Conservation (phyloP, 2,113 vertebrate genomes). For the Entomyzon cyanotis region DNA sequence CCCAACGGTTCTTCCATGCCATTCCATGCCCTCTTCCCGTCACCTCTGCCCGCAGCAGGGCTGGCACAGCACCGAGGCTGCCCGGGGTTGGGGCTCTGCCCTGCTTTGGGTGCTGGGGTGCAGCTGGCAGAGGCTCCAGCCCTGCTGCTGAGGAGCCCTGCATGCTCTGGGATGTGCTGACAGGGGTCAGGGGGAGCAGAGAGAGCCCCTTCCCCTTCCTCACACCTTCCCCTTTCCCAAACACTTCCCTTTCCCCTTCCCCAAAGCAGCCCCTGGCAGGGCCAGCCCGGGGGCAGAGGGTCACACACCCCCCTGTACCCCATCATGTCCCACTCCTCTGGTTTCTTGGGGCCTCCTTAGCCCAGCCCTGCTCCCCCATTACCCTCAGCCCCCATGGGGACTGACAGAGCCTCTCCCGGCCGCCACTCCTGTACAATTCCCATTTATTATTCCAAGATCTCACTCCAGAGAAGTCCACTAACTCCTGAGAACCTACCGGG, state of each 20-base stretch:
- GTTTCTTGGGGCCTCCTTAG: not conserved
- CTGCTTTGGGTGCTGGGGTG: not conserved
- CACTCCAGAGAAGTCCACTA: conserved; percentile 19
- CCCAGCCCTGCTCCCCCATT: rapidly evolving
- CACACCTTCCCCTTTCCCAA: not conserved
- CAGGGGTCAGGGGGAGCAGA: not conserved
- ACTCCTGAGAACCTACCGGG: conserved; percentile 28
- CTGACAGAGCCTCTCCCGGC: not conserved
- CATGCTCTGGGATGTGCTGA: rapidly evolving
- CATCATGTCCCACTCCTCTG: not conserved
- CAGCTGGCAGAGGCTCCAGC: not conserved
- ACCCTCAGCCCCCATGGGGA: rapidly evolving
- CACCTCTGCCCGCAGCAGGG: not conserved
- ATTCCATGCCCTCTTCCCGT: not conserved
- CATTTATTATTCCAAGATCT: conserved; percentile 28
- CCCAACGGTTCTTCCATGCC: not conserved
- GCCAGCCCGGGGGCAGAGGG: not conserved
- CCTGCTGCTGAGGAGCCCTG: not conserved
- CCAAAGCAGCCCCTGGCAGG: not conserved
- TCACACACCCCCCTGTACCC: not conserved
- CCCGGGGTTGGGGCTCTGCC: not conserved
- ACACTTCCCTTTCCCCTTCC: not conserved
- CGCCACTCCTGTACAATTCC: not conserved
- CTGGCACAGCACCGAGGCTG: not conserved
- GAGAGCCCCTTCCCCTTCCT: not conserved